Conservation (phyloP, 2,888 invertebrate genomes). For the Actias luna region DNA sequence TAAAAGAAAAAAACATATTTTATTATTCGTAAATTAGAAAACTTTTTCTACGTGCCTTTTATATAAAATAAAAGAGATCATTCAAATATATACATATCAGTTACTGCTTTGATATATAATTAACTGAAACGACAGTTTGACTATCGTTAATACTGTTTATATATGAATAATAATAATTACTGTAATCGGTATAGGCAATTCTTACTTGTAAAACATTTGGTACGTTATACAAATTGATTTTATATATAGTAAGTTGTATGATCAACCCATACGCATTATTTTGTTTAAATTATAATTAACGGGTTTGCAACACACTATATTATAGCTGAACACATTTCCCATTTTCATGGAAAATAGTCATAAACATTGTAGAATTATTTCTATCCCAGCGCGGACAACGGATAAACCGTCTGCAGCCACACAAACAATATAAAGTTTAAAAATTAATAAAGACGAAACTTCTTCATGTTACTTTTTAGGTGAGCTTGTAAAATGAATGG, state of each 20-base stretch:
- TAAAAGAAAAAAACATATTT: slow-evolving; percentile 65
- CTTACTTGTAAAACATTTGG: background rate
- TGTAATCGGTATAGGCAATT: background rate
- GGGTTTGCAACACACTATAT: background rate
- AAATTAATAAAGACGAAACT: slow-evolving; percentile 81
- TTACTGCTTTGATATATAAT: slow-evolving; percentile 34
- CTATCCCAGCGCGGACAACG: slow-evolving; percentile 44
- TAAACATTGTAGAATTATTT: slow-evolving; percentile 27
- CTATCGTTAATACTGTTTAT: slow-evolving; percentile 19
- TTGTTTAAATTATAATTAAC: background rate
- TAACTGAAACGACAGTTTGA: slow-evolving; percentile 25
- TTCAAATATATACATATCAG: slow-evolving; percentile 40
- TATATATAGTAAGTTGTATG: background rate
- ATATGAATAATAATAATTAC: background rate
- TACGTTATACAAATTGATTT: background rate
- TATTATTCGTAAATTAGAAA: slow-evolving; percentile 75
- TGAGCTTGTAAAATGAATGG: slow-evolving; percentile 80
- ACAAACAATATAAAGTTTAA: slow-evolving; percentile 80
- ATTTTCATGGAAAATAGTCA: slow-evolving; percentile 22
- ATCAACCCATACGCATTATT: background rate
- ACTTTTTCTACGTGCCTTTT: slow-evolving; percentile 62
- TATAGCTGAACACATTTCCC: background rate
- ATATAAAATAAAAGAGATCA: slow-evolving; percentile 44
- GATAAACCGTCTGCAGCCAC: slow-evolving; percentile 69
- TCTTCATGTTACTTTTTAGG: slow-evolving; percentile 75